phyloP scores from a whole-genome alignment of 2,797 vertebrate genomes.

The Artibeus jamaicensis region DNA sequence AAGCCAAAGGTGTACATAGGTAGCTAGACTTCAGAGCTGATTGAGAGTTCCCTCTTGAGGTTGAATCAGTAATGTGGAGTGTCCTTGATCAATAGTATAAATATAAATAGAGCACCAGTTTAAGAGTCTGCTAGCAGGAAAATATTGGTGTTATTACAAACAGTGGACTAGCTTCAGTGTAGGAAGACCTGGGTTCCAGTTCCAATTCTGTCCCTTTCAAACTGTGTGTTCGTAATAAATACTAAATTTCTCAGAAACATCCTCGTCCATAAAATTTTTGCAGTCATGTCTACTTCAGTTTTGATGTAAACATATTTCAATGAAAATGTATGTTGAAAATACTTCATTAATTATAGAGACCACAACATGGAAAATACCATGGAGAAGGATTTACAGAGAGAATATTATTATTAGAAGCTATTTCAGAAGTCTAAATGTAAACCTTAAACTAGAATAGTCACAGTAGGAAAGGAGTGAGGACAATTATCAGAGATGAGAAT shows the following conservation, averaged over 20 bases:
- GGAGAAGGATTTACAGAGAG: not conserved
- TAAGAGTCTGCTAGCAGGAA: not conserved
- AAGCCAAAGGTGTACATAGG: not conserved
- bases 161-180: not conserved
- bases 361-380: not conserved
- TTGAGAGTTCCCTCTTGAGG: not conserved
- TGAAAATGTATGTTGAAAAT: not conserved
- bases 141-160: not conserved
- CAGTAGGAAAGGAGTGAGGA: not conserved
- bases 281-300: not conserved
- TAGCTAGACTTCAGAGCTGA: not conserved
- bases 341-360: not conserved
- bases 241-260: not conserved
- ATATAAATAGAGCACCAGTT: not conserved
- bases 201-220: not conserved
- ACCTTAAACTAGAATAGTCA: not conserved
- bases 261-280: not conserved
- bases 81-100: not conserved
- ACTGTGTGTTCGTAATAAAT: not conserved
- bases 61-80: not conserved
- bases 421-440: not conserved
- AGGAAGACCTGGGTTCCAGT: not conserved
- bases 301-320: not conserved
- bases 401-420: not conserved
- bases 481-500: conserved; percentile 27